Percentiles rank a stretch among this genome's conserved stretches.
These are phyloP conservation scores for Chlorospingus semifuscus DNA, from an alignment of 2,797 vertebrate genomes.

Conservation along the genomic window DNA sequence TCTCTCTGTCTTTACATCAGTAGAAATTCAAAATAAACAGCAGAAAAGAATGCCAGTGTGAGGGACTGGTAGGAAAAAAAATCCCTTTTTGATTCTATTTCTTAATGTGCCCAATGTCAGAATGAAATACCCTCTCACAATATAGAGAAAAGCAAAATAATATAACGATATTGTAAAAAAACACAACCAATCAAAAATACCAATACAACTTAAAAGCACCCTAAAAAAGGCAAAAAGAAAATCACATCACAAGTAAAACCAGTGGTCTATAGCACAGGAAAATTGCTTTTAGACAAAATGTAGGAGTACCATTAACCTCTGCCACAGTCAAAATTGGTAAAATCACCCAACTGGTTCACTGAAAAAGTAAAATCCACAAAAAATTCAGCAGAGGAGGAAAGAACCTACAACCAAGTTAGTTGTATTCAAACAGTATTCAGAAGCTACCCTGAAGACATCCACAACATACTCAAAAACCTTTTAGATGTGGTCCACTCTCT, in stretches of 20 bases:
- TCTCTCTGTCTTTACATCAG: neutral
- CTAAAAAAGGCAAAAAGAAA: neutral
- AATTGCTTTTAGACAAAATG: neutral
- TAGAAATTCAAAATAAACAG: neutral
- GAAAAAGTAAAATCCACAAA: neutral
- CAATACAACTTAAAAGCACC: neutral
- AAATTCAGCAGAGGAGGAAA: neutral
- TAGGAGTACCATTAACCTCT: neutral
- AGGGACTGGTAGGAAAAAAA: neutral
- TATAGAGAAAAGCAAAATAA: neutral
- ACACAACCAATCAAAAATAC: neutral
- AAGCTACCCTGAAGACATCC: neutral
- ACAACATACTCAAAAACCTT: neutral
- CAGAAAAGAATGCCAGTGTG: neutral
- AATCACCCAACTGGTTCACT: neutral
- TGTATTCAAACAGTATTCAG: neutral
- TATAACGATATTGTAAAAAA: neutral
- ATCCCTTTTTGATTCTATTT: neutral
- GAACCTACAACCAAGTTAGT: neutral
- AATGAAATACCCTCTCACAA: neutral
- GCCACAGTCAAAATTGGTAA: neutral
- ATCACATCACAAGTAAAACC: neutral
- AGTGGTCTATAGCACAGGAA: neutral
- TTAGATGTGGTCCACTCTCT: neutral
- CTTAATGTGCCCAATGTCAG: neutral